A percentile compares a stretch with the other conserved stretches of the same genome.
phyloP scores from a whole-genome alignment of 2,888 invertebrate species.

The Theristus sp. region DNA sequence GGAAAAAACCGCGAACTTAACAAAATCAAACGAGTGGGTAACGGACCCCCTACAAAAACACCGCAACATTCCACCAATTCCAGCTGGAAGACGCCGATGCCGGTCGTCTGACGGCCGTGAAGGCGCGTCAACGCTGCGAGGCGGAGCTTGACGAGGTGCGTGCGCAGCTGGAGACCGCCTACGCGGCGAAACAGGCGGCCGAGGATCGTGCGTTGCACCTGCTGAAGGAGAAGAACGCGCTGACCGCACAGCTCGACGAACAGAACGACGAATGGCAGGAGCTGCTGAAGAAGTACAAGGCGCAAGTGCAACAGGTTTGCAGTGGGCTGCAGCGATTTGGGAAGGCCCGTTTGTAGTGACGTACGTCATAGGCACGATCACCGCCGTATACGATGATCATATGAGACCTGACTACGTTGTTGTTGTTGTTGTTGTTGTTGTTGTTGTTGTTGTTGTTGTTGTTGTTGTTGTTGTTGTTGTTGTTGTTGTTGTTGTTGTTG shows the following conservation, averaged over 20 bases:
- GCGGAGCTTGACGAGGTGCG: neutral
- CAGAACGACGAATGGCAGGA: conserved; percentile 79
- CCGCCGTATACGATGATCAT: no score
- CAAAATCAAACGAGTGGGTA: no score
- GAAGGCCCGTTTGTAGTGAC: no score
- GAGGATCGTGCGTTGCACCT: conserved; percentile 13
- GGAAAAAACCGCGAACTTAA: no score
- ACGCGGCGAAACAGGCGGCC: conserved; percentile 13
- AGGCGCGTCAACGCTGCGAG: neutral
- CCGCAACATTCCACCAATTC: neutral
- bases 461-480: no score
- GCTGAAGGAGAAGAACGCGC: conserved; percentile 8
- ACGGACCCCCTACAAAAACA: no score
- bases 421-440: no score
- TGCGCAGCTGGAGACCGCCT: conserved; percentile 14
- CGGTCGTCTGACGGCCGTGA: neutral
- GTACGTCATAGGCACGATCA: no score
- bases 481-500: no score
- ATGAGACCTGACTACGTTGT: no score
- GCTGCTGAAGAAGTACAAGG: conserved; percentile 76
- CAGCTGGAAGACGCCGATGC: conserved; percentile 2
- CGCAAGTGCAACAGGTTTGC: conserved; percentile 63
- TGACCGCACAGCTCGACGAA: conserved; percentile 52
- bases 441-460: no score
- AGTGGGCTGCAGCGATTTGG: no score